phyloP scores from a whole-genome alignment of 2,888 invertebrate species.

The Trissolcus japonicus region DNA sequence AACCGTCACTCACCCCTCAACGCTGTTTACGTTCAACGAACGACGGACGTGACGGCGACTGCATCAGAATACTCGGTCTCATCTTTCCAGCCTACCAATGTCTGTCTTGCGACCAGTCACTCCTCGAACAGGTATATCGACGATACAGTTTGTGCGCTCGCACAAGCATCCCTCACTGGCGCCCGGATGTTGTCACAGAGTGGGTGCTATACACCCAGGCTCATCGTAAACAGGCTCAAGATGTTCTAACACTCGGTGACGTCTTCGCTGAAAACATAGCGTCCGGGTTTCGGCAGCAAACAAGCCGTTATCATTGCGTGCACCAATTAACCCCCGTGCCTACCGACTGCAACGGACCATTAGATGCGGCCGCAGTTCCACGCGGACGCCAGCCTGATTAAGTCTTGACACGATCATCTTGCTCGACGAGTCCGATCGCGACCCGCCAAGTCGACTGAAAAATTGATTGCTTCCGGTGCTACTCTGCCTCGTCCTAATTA shows the following conservation, averaged over 20 bases:
- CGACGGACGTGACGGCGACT: conserved; percentile 20
- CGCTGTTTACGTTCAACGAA: conserved; percentile 23
- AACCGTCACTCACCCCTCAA: conserved; percentile 24
- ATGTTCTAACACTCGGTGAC: neutral
- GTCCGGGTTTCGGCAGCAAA: conserved; percentile 1
- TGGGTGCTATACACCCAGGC: neutral
- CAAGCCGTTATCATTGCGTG: conserved; percentile 4
- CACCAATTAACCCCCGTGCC: conserved; percentile 19
- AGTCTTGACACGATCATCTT: conserved; percentile 24
- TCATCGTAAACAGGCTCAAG: neutral
- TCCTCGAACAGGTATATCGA: no score
- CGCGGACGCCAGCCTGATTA: conserved; percentile 16
- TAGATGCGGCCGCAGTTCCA: conserved; percentile 19
- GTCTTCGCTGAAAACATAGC: conserved; percentile 10
- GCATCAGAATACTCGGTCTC: conserved; percentile 11
- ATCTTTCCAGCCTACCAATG: conserved; percentile 9
- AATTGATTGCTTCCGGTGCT: conserved; percentile 18
- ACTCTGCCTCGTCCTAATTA: conserved; percentile 3
- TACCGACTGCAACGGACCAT: conserved; percentile 13
- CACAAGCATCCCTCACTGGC: no score
- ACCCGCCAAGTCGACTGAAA: conserved; percentile 15
- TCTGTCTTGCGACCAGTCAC: no score
- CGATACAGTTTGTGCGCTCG: no score
- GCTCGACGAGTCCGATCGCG: neutral
- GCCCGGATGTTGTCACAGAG: neutral